Percentiles rank a stretch among this genome's conserved stretches.
phyloP scores from a whole-genome alignment of 2,797 vertebrate genomes.

The Tragelaphus oryx region DNA sequence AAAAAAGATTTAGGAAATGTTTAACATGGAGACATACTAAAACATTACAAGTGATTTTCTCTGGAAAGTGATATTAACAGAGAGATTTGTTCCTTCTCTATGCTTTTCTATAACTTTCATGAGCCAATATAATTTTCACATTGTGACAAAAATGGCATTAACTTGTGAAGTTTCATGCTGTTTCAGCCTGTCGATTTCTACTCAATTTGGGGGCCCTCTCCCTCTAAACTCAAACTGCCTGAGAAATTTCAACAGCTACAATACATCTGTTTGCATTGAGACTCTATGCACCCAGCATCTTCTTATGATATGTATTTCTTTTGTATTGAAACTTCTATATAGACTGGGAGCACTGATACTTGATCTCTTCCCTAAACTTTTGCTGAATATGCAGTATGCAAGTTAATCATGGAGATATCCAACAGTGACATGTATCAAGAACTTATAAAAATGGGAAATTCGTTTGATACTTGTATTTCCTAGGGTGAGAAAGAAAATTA shows the following conservation, averaged over 20 bases:
- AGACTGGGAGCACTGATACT: not conserved
- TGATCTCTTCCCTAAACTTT: not conserved
- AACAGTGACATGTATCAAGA: not conserved
- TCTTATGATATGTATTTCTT: not conserved
- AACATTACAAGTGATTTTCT: conserved; percentile 19
- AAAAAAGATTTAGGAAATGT: not conserved
- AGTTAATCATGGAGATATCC: not conserved
- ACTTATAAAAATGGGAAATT: conserved; percentile 29
- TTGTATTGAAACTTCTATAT: not conserved
- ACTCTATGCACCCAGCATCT: not conserved
- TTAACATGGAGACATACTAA: not conserved
- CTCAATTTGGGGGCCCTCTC: not conserved
- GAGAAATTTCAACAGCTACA: not conserved
- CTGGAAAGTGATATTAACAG: not conserved
- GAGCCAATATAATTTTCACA: not conserved
- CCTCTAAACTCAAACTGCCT: not conserved
- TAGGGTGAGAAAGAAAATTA: conserved; percentile 52
- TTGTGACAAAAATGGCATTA: not conserved
- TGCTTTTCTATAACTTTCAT: not conserved
- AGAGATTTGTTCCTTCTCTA: not conserved
- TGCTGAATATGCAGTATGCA: not conserved
- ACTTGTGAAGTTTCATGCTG: not conserved
- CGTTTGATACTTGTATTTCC: conserved; percentile 28
- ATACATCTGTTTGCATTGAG: not conserved
- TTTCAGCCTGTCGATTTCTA: not conserved